phyloP scores from a whole-genome alignment of 1,140 invertebrate species.

The Cepaea nemoralis region DNA sequence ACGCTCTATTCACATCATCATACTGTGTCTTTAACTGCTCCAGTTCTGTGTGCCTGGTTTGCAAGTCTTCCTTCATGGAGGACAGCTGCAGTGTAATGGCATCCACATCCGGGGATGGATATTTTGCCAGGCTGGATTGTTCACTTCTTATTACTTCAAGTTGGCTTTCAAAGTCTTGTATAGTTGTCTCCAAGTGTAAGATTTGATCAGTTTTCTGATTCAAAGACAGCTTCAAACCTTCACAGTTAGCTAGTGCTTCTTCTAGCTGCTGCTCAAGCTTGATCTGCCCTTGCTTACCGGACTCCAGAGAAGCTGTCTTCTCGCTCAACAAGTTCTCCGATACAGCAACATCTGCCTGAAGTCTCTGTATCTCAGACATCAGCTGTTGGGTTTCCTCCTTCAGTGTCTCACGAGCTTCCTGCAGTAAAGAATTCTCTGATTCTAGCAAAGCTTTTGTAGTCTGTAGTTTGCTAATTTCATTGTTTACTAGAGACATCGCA shows the following conservation, averaged over 20 bases:
- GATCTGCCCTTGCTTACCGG: background rate
- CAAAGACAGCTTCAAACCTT: background rate
- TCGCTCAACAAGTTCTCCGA: background rate
- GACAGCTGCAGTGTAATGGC: background rate
- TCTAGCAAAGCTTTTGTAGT: background rate
- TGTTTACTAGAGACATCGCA: background rate
- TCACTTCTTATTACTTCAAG: background rate
- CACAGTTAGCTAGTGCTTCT: background rate
- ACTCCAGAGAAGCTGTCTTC: background rate
- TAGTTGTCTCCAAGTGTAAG: background rate
- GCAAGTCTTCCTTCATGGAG: background rate
- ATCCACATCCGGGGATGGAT: background rate
- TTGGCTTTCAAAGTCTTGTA: background rate
- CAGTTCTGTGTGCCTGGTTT: background rate
- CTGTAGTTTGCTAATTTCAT: background rate
- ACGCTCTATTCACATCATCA: constrained; percentile 10
- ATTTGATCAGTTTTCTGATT: background rate
- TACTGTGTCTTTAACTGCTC: background rate
- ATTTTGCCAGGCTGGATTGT: background rate
- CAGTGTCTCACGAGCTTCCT: background rate
- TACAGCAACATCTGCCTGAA: background rate
- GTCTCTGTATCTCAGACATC: background rate
- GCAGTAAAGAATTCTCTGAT: background rate
- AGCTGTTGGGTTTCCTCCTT: background rate
- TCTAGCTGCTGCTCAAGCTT: background rate